phyloP scores from a whole-genome alignment of 2,113 vertebrate genomes.

The Pipa parva region DNA sequence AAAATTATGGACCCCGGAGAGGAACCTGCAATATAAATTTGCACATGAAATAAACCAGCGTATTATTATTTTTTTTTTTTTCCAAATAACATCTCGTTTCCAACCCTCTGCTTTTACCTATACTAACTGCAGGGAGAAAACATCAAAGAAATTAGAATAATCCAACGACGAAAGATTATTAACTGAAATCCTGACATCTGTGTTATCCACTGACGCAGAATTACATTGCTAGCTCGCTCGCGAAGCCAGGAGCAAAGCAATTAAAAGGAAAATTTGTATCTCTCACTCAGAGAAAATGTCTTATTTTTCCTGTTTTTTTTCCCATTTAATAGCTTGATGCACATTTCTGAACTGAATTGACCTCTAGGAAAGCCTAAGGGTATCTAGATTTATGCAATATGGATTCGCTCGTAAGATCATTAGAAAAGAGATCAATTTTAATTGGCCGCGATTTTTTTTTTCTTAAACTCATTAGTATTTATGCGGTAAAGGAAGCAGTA shows the following conservation, averaged over 20 bases:
- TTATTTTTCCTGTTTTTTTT: slow-evolving; percentile 27
- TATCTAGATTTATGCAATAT: neutral
- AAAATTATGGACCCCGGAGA: no score
- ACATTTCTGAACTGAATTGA: slow-evolving; percentile 3
- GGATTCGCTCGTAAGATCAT: neutral
- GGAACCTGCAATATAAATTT: no score
- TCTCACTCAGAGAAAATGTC: no score
- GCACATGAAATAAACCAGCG: no score
- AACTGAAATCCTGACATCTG: slow-evolving; percentile 28
- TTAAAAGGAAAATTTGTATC: slow-evolving; percentile 51
- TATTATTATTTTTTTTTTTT: no score
- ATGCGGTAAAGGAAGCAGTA: neutral
- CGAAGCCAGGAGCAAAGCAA: slow-evolving; percentile 48
- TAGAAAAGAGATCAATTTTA: slow-evolving; percentile 1
- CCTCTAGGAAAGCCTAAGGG: neutral
- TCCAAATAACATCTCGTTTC: no score
- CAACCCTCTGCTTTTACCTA: no score
- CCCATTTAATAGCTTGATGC: neutral
- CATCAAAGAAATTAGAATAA: neutral
- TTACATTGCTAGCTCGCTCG: slow-evolving; percentile 45
- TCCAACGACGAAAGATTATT: slow-evolving; percentile 24
- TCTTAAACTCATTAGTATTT: neutral
- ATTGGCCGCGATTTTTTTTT: no score
- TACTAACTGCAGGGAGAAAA: no score
- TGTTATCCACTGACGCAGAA: slow-evolving; percentile 12